Base-by-base conservation (phyloP, 1,140 invertebrate genomes). In the Neotoxoptera formosana region DNA sequence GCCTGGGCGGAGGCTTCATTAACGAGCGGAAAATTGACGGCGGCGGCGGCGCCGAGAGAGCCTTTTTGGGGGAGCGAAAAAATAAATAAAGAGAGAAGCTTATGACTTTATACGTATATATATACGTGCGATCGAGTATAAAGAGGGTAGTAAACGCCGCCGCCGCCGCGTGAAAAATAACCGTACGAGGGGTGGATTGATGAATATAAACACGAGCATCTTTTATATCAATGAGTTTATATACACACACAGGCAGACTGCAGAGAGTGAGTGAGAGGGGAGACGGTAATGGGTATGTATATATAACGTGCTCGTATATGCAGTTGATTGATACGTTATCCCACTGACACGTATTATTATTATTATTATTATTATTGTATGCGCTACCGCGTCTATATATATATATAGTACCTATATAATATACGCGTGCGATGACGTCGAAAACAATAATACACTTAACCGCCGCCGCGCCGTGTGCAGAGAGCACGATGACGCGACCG, bases 21-120 rank as follows among this genome's bases (percentile, higher is more conserved):
- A 93, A 93, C 91, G 91, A 93, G 91, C 91, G 91, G 91, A 93
- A 93, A 93, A 93, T 93, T 93, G 91, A 83, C 91, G 91, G 48
- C 88, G 81, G 48, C 88, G 81, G 81, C 48, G 47, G 81, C 25
- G 48, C 47, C 30, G 81, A 83, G 48, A 93, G 81, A 84, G 81
- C 48, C 81, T 84, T 93, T 93, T 93, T 93, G 91, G 47, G 90
- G 81, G 91, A 93, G 81, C 41, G 48, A 84, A 83, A 93, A 93
- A 92, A 84, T 47, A 45, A 83, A 51, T 51, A 93, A 93, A 93
- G 48, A 93, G 48, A 93, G 91, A 86, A 93, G 91, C 91, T 93
- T 93, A 93, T 83, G 81, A 86, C 91, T 84, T 56, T 84, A 93
- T 84, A 93, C 48, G 41, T 76, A 91, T 60, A 90, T 67, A 90